Evolutionary conservation across 2,888 invertebrate genomes (phyloP).

Genomic region (Acrobasis repandana): DNA sequence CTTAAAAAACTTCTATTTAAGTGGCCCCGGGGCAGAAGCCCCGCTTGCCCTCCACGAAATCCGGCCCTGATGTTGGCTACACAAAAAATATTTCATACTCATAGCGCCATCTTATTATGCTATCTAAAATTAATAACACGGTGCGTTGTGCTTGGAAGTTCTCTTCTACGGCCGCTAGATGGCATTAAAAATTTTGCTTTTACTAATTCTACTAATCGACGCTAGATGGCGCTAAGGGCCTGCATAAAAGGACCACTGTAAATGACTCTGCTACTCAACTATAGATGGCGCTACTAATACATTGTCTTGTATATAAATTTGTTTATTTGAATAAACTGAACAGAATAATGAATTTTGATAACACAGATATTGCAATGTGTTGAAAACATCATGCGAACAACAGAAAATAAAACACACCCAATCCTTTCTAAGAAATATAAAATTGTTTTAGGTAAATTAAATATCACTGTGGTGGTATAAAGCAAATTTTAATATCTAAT

Average conservation of each 20-base stretch:
- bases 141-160: background rate
- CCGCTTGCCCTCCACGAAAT: too few species aligned
- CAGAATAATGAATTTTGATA: background rate
- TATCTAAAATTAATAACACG: background rate
- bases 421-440: too few species aligned
- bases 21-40: too few species aligned
- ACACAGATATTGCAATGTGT: background rate
- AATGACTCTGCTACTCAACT: conserved; percentile 30
- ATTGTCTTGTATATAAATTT: background rate
- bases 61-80: too few species aligned
- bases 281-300: conserved; percentile 37
- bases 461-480: too few species aligned
- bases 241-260: background rate
- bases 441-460: too few species aligned
- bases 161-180: background rate
- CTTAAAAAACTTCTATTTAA: too few species aligned
- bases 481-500: too few species aligned
- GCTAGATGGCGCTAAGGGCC: conserved; percentile 27
- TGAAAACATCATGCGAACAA: too few species aligned
- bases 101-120: conserved; percentile 33
- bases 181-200: too few species aligned
- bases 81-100: background rate
- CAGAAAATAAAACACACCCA: too few species aligned
- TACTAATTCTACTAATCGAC: conserved; percentile 16
- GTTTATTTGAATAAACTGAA: too few species aligned